These are phyloP conservation scores for Temnothorax nylanderi DNA, from an alignment of 1,140 invertebrate species.

Conservation along the genomic window DNA sequence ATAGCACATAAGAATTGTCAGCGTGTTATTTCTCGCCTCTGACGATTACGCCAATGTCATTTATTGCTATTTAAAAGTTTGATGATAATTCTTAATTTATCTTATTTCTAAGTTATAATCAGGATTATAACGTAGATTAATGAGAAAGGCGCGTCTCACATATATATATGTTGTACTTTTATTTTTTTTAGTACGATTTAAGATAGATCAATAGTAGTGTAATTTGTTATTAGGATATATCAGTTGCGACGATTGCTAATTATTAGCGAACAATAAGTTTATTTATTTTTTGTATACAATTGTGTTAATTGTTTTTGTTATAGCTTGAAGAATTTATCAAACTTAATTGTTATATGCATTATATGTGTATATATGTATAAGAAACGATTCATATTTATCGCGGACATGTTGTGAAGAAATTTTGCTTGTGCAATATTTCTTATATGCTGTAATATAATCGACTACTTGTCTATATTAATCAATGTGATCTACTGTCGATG, in stretches of 20 bases:
- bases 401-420: background rate
- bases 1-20: no score
- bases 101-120: no score
- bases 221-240: slow-evolving; percentile 32
- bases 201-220: background rate
- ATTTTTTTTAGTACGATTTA: slow-evolving; percentile 11
- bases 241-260: background rate
- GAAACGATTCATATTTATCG: background rate
- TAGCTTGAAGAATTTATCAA: background rate
- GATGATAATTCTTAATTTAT: no score
- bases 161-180: background rate
- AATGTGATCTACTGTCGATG: slow-evolving; percentile 45
- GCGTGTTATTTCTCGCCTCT: no score
- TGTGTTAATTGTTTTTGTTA: background rate
- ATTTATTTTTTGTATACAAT: slow-evolving; percentile 22
- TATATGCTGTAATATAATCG: slow-evolving; percentile 28
- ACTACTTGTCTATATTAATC: slow-evolving; percentile 50
- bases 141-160: background rate
- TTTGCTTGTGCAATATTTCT: slow-evolving; percentile 40
- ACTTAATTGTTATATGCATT: background rate
- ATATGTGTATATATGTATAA: background rate
- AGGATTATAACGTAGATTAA: background rate
- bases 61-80: no score
- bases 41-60: no score
- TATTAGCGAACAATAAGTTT: slow-evolving; percentile 33